These are phyloP conservation scores for Boloria selene DNA, from an alignment of 2,888 invertebrate species.

Conservation along the genomic window DNA sequence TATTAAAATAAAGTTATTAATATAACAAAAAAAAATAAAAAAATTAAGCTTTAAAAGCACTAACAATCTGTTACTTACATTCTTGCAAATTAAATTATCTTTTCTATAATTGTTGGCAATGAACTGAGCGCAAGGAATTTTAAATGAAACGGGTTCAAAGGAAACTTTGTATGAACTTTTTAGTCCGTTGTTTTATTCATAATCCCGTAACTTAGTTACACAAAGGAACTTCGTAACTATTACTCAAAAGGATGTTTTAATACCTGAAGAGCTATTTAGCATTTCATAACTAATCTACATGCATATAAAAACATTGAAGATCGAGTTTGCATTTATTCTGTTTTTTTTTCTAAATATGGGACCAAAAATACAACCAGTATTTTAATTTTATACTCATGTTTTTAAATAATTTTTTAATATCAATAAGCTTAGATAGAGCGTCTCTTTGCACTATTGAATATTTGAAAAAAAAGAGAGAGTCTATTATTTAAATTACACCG, in stretches of 20 bases:
- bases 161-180: constrained; percentile 16
- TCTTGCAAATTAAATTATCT: background rate
- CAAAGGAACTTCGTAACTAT: constrained; percentile 18
- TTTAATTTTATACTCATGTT: too few species aligned
- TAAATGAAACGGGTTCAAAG: constrained; percentile 17
- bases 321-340: too few species aligned
- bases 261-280: background rate
- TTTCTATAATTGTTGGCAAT: constrained; percentile 2
- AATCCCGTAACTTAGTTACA: constrained; percentile 18
- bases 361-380: too few species aligned
- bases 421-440: too few species aligned
- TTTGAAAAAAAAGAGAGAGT: too few species aligned
- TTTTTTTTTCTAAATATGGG: too few species aligned
- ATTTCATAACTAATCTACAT: background rate
- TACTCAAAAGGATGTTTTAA: constrained; percentile 14
- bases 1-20: too few species aligned
- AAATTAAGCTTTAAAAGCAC: background rate
- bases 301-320: too few species aligned
- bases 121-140: constrained; percentile 17
- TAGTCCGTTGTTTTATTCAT: constrained; percentile 19
- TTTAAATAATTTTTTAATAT: too few species aligned
- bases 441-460: too few species aligned
- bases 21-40: too few species aligned
- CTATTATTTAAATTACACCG: too few species aligned
- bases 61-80: background rate